Evolutionary conservation across 2,113 vertebrate species (phyloP).

Genomic region (Atherinomorus stipes): DNA sequence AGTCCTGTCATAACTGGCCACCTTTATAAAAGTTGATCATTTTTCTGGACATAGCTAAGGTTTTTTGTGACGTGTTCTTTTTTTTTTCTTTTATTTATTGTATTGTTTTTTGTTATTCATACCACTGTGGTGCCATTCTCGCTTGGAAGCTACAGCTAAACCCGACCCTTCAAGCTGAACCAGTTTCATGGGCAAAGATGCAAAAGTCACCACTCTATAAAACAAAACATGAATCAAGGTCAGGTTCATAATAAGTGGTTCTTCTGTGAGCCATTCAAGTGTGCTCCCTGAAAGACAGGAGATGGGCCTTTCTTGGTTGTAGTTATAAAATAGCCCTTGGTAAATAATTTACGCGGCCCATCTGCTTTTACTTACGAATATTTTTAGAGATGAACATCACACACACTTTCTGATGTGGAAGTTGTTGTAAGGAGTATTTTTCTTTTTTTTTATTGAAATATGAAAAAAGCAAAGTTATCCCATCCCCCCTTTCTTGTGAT

Average conservation of each 20-base stretch:
- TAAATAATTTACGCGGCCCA: slow-evolving; percentile 72
- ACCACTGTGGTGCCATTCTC: neutral
- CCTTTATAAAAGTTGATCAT: neutral
- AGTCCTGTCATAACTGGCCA: slow-evolving; percentile 28
- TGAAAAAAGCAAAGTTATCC: neutral
- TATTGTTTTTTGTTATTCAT: neutral
- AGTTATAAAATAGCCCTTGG: slow-evolving; percentile 46
- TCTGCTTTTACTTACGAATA: slow-evolving; percentile 58
- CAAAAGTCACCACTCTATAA: neutral
- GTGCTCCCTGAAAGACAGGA: slow-evolving; percentile 27
- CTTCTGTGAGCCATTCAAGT: slow-evolving; percentile 6
- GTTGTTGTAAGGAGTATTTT: neutral
- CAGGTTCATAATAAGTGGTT: slow-evolving; percentile 5
- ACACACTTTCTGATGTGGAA: slow-evolving; percentile 15
- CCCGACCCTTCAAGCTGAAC: neutral
- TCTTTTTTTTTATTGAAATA: neutral
- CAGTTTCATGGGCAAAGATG: neutral
- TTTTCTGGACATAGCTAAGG: neutral
- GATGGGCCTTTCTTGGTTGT: slow-evolving; percentile 20
- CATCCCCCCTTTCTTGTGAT: too few species aligned
- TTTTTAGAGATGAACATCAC: slow-evolving; percentile 54
- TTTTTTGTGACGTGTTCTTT: neutral
- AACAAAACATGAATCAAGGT: slow-evolving; percentile 21
- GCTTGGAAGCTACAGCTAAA: neutral
- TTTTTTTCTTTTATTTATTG: neutral